Percentiles rank a stretch among this genome's conserved stretches.
These are phyloP conservation scores for Parauchenoglanis punctatus DNA, from an alignment of 2,797 vertebrate genomes.

Conservation along the genomic window DNA sequence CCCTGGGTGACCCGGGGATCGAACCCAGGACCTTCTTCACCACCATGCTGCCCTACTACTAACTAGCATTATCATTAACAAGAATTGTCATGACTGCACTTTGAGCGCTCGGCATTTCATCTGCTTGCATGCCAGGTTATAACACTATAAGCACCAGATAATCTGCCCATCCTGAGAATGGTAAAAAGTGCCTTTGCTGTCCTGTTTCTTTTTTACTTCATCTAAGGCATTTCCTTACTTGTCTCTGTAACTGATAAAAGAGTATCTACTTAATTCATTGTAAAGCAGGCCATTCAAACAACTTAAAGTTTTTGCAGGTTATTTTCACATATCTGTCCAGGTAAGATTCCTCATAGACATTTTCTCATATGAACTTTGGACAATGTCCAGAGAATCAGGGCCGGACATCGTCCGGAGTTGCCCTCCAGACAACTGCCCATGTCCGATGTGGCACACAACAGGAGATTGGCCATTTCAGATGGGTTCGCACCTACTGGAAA, in stretches of 20 bases:
- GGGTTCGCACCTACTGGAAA: no score
- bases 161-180: neutral
- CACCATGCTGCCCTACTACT: neutral
- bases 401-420: no score
- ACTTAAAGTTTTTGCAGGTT: neutral
- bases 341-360: neutral
- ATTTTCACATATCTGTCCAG: neutral
- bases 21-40: no score
- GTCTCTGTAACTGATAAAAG: neutral
- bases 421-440: no score
- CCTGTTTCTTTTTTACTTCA: neutral
- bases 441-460: no score
- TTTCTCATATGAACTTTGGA: no score
- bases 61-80: neutral
- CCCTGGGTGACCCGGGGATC: no score
- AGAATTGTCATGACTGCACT: neutral
- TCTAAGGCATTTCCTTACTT: neutral
- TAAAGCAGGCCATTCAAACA: neutral
- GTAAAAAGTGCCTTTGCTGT: neutral
- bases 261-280: neutral
- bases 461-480: no score
- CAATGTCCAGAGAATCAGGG: no score
- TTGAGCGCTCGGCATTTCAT: neutral
- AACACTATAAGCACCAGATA: neutral
- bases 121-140: neutral